phyloP scores from a whole-genome alignment of 2,797 vertebrate genomes.

The Melanotaenia parkinsoni region DNA sequence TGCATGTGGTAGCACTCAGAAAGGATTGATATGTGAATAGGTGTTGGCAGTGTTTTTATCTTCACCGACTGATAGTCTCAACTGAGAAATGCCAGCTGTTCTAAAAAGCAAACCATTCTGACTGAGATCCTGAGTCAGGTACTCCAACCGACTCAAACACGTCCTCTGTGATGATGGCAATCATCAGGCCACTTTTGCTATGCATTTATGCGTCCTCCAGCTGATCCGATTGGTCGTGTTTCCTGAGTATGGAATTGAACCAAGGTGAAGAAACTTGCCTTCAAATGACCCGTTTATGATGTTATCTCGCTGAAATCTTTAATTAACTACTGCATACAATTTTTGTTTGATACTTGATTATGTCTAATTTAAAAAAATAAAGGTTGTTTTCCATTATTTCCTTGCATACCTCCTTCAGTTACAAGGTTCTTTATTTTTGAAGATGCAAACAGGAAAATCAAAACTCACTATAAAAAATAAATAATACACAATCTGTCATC shows the following conservation, averaged over 20 bases:
- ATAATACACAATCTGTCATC: neutral
- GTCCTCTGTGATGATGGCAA: conserved; percentile 66
- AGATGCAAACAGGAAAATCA: neutral
- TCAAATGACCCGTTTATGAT: conserved; percentile 21
- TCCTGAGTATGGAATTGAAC: conserved; percentile 35
- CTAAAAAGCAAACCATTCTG: conserved; percentile 43
- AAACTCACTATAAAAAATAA: neutral
- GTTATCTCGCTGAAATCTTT: conserved; percentile 14
- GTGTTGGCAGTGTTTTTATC: conserved; percentile 26
- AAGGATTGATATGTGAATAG: conserved; percentile 50
- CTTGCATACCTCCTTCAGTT: neutral
- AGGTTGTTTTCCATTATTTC: neutral
- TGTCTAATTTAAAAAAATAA: neutral
- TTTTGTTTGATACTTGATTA: neutral
- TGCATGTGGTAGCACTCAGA: conserved; percentile 40
- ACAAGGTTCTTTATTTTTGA: neutral
- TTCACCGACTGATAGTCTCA: conserved; percentile 41
- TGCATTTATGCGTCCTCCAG: conserved; percentile 49
- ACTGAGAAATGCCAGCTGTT: conserved; percentile 54
- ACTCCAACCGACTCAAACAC: conserved; percentile 53
- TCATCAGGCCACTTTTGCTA: conserved; percentile 40
- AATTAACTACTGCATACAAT: conserved; percentile 3
- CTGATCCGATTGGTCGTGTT: conserved; percentile 50
- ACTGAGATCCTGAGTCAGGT: conserved; percentile 53
- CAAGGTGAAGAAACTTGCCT: conserved; percentile 14